A percentile compares a stretch with the other conserved stretches of the same genome.
These are phyloP conservation scores for Pseudococcus longispinus DNA, from an alignment of 2,888 invertebrate species.

Conservation along the genomic window DNA sequence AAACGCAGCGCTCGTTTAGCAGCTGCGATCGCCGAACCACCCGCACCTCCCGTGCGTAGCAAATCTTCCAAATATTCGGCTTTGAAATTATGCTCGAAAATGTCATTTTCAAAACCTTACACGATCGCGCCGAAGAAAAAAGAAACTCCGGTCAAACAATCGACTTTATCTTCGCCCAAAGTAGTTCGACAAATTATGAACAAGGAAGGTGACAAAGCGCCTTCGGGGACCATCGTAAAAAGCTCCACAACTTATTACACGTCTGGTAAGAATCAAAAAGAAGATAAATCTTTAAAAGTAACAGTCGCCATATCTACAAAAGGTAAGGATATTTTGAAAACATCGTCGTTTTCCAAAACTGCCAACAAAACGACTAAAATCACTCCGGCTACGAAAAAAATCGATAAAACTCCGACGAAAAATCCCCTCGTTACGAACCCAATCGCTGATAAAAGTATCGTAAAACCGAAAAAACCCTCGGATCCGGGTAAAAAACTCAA, in stretches of 20 bases:
- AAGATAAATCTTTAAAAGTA: slow-evolving; percentile 64
- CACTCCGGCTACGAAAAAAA: slow-evolving; percentile 47
- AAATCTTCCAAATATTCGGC: slow-evolving; percentile 77
- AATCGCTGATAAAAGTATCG: not conserved
- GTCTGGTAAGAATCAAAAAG: slow-evolving; percentile 59
- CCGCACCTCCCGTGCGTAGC: slow-evolving; percentile 75
- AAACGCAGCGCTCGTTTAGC: slow-evolving; percentile 66
- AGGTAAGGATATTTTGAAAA: slow-evolving; percentile 62
- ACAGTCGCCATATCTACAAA: slow-evolving; percentile 64
- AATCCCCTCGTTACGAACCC: slow-evolving; percentile 57
- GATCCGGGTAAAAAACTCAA: not conserved
- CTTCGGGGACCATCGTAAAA: slow-evolving; percentile 48
- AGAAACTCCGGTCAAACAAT: not conserved
- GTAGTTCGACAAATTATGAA: slow-evolving; percentile 63
- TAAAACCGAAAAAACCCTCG: not conserved
- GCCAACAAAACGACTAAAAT: slow-evolving; percentile 56
- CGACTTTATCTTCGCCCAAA: slow-evolving; percentile 34
- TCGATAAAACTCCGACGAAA: slow-evolving; percentile 43
- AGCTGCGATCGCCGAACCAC: slow-evolving; percentile 65
- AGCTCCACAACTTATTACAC: slow-evolving; percentile 63
- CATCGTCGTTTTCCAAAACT: slow-evolving; percentile 59
- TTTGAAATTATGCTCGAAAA: slow-evolving; percentile 63
- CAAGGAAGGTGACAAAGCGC: not conserved
- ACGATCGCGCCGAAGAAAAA: slow-evolving; percentile 44
- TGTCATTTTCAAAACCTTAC: slow-evolving; percentile 49